Evolutionary conservation across 2,113 vertebrate genomes (phyloP).

Genomic region (Nothobranchius furzeri): DNA sequence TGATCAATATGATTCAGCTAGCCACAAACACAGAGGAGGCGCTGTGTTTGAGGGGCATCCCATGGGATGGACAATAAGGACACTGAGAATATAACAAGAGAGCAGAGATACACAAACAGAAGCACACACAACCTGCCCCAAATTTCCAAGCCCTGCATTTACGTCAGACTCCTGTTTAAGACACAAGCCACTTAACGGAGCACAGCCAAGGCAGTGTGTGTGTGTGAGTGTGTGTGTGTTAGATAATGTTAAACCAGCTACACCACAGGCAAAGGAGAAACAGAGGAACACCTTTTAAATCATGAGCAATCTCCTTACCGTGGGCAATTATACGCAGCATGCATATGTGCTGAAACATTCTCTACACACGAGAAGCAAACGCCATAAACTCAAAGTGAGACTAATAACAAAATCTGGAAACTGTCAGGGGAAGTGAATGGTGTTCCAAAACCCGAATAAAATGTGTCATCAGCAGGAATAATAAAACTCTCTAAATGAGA

Average conservation of each 20-base stretch:
- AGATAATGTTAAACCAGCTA: slow-evolving; percentile 46
- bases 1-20: slow-evolving; percentile 75
- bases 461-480: slow-evolving; percentile 70
- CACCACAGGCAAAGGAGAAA: slow-evolving; percentile 58
- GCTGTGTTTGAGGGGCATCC: slow-evolving; percentile 45
- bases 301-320: slow-evolving; percentile 66
- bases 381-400: slow-evolving; percentile 22
- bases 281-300: slow-evolving; percentile 64
- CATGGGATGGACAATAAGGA: slow-evolving; percentile 70
- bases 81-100: slow-evolving; percentile 68
- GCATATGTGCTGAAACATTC: slow-evolving; percentile 34
- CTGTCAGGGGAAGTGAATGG: slow-evolving; percentile 58
- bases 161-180: slow-evolving; percentile 70
- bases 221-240: slow-evolving; percentile 32
- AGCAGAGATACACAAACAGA: slow-evolving; percentile 41
- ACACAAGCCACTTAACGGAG: slow-evolving; percentile 72
- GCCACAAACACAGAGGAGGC: slow-evolving; percentile 63
- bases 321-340: slow-evolving; percentile 47
- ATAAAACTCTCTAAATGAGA: slow-evolving; percentile 71
- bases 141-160: slow-evolving; percentile 57
- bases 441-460: slow-evolving; percentile 65
- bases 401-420: slow-evolving; percentile 51
- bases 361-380: slow-evolving; percentile 39
- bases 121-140: slow-evolving; percentile 51
- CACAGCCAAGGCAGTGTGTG: slow-evolving; percentile 47